A percentile compares a stretch with the other conserved stretches of the same genome.
phyloP scores from a whole-genome alignment of 1,140 invertebrate genomes.

The Zaprionus taronus region DNA sequence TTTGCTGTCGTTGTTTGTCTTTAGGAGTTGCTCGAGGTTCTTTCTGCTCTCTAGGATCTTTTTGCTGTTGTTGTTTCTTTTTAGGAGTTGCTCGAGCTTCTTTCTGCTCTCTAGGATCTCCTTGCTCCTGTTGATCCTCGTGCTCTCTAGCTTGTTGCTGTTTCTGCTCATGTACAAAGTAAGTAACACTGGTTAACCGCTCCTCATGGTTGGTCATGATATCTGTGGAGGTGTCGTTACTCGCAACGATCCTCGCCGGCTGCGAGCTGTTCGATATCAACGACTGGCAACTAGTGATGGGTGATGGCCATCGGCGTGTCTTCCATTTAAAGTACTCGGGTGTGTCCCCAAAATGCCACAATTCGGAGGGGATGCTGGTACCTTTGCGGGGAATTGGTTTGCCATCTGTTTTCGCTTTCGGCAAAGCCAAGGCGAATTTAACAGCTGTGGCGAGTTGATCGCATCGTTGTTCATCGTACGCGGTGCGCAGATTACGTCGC shows the following conservation, averaged over 20 bases:
- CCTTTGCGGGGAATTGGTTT: background rate
- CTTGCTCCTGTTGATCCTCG: background rate
- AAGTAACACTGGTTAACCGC: background rate
- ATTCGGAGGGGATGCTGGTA: background rate
- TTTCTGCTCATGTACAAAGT: background rate
- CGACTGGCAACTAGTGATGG: background rate
- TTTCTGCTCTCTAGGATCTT: too few species aligned
- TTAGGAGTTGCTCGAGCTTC: background rate
- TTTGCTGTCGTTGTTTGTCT: too few species aligned
- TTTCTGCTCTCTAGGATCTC: too few species aligned
- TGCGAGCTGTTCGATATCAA: background rate
- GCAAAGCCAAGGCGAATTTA: background rate
- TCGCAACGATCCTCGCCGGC: background rate
- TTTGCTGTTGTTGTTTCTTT: background rate
- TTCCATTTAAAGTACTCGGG: background rate
- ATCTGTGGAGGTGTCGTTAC: background rate
- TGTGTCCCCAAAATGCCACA: background rate
- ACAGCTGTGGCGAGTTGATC: background rate
- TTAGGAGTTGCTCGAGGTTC: background rate
- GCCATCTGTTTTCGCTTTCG: background rate
- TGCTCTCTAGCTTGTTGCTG: background rate
- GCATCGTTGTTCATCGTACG: background rate
- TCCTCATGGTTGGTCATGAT: background rate
- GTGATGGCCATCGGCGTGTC: background rate
- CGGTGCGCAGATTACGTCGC: background rate